These are phyloP conservation scores for Trachymyrmex cornetzi DNA, from an alignment of 1,140 invertebrate genomes.

Conservation along the genomic window DNA sequence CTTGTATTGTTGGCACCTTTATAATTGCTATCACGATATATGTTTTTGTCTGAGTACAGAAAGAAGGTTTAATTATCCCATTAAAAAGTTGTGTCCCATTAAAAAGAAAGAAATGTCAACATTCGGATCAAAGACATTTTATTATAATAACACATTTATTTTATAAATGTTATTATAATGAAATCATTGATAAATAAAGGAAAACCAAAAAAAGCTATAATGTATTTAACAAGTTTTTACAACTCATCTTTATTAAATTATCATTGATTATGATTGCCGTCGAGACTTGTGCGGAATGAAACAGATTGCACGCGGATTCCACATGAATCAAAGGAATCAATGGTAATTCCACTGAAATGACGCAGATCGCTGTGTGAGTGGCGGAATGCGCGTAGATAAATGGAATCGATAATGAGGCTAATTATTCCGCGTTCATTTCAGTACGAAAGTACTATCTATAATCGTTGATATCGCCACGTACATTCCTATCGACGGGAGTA, in stretches of 20 bases:
- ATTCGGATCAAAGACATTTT: too few species aligned
- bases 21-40: too few species aligned
- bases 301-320: constrained; percentile 7
- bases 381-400: constrained; percentile 26
- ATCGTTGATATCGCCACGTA: constrained; percentile 49
- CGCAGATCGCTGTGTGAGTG: background rate
- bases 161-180: background rate
- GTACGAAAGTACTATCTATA: constrained; percentile 44
- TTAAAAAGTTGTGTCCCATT: background rate
- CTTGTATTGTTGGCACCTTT: too few species aligned
- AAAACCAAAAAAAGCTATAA: background rate
- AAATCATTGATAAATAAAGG: background rate
- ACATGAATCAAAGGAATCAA: constrained; percentile 17
- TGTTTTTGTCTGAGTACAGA: background rate
- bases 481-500: constrained; percentile 34
- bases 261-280: background rate
- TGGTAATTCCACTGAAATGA: constrained; percentile 32
- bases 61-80: background rate
- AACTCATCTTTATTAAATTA: background rate
- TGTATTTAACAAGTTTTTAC: background rate
- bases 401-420: constrained; percentile 55
- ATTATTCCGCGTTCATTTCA: constrained; percentile 60
- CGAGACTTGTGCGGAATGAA: background rate
- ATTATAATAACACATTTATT: background rate
- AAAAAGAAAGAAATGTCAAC: background rate